Conservation (phyloP, 53 echinoderm and acorn worm species). For the Paelopatides confundens region DNA sequence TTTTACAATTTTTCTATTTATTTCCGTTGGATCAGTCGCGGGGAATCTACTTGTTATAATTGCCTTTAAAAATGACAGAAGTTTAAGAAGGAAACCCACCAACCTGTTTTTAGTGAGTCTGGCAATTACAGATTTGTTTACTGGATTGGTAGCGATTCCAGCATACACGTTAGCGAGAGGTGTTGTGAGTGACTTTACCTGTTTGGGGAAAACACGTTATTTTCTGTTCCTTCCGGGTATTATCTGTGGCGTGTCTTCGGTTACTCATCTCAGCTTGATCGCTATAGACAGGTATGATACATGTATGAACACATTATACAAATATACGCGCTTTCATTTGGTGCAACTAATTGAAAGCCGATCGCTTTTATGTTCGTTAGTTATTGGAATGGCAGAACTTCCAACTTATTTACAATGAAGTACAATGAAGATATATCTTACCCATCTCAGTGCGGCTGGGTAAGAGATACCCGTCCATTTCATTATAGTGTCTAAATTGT, state of each 20-base stretch:
- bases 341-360: no score
- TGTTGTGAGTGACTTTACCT: constrained; percentile 26
- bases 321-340: no score
- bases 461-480: no score
- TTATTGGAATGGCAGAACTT: no score
- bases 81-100: neutral
- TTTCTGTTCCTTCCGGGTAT: constrained; percentile 37
- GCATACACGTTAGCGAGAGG: neutral
- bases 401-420: no score
- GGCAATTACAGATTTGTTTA: constrained; percentile 27
- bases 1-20: neutral
- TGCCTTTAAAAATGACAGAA: constrained; percentile 14
- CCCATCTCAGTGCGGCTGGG: no score
- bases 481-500: no score
- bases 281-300: constrained; percentile 47
- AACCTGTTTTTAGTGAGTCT: constrained; percentile 21
- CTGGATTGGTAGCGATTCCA: constrained; percentile 34
- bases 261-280: constrained; percentile 28
- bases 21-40: neutral
- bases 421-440: no score
- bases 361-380: no score
- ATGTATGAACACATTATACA: no score
- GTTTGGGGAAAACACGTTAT: neutral
- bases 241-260: constrained; percentile 33
- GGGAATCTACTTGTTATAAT: constrained; percentile 35